Evolutionary conservation across 2,888 invertebrate species (phyloP).

Genomic region (Oscheius sp.): DNA sequence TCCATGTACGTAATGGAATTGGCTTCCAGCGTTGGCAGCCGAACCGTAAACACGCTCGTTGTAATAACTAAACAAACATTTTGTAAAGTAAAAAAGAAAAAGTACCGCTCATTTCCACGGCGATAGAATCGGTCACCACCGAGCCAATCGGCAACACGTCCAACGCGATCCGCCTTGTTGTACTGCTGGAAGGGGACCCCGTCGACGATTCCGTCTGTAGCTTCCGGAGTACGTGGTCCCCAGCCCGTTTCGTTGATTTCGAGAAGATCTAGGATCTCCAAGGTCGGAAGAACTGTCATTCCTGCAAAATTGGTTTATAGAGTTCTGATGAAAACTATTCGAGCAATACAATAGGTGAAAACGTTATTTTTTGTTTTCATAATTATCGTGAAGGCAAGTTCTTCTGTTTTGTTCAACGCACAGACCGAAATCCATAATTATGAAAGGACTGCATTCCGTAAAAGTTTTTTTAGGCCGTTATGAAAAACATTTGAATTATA

Average conservation of each 20-base stretch:
- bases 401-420: no score
- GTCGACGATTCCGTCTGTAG: conserved; percentile 30
- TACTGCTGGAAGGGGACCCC: conserved; percentile 98
- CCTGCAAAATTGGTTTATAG: no score
- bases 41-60: conserved; percentile 72
- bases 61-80: conserved; percentile 56
- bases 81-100: conserved; percentile 28
- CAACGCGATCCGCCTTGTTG: conserved; percentile 93
- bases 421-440: no score
- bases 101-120: conserved; percentile 85
- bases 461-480: no score
- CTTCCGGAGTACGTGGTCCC: conserved; percentile 46
- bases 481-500: no score
- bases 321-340: no score
- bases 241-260: conserved; percentile 50
- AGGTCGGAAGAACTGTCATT: conserved; percentile 17
- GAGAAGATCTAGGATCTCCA: conserved; percentile 28
- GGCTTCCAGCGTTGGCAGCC: conserved; percentile 80
- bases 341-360: no score
- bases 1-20: conserved; percentile 98
- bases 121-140: conserved; percentile 84
- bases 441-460: no score
- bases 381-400: no score
- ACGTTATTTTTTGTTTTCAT: no score
- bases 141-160: conserved; percentile 97